Conservation (phyloP, 2,888 invertebrate species). For the Drosophila dives region DNA sequence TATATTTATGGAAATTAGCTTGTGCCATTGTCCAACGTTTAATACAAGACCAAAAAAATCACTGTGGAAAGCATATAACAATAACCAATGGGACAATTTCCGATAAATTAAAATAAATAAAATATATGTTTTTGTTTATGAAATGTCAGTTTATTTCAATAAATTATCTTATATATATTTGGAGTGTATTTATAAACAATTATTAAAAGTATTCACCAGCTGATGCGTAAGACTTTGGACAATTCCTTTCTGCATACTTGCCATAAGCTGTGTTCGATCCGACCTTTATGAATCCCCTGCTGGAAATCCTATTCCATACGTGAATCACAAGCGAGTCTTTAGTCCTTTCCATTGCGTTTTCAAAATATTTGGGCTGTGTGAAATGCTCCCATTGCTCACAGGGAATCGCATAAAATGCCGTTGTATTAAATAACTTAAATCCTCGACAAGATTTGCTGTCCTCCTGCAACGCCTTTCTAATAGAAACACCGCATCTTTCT, state of each 20-base stretch:
- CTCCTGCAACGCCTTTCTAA: constrained; percentile 80
- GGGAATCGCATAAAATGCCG: constrained; percentile 88
- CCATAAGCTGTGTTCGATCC: constrained; percentile 78
- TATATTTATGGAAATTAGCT: too few relatives aligned
- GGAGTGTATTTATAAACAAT: constrained; percentile 3
- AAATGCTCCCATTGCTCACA: constrained; percentile 87
- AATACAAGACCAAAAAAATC: neutral
- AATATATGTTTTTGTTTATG: neutral
- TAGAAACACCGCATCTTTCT: constrained; percentile 85
- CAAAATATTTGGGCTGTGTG: constrained; percentile 85
- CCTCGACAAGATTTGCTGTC: constrained; percentile 86
- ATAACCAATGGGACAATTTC: neutral
- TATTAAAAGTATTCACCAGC: constrained; percentile 70
- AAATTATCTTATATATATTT: constrained; percentile 32
- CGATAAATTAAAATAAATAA: neutral
- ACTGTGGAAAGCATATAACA: neutral
- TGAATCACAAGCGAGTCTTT: constrained; percentile 77
- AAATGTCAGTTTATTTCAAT: neutral
- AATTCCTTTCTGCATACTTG: constrained; percentile 74
- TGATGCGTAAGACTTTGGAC: constrained; percentile 79
- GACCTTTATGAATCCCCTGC: constrained; percentile 54
- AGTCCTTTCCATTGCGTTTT: constrained; percentile 76
- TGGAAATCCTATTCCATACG: constrained; percentile 82
- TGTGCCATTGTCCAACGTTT: too few relatives aligned
- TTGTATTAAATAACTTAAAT: constrained; percentile 88